Percentiles rank a stretch among this genome's conserved stretches.
These are phyloP conservation scores for Ochotona princeps DNA, from an alignment of 2,113 vertebrate genomes.

Conservation along the genomic window DNA sequence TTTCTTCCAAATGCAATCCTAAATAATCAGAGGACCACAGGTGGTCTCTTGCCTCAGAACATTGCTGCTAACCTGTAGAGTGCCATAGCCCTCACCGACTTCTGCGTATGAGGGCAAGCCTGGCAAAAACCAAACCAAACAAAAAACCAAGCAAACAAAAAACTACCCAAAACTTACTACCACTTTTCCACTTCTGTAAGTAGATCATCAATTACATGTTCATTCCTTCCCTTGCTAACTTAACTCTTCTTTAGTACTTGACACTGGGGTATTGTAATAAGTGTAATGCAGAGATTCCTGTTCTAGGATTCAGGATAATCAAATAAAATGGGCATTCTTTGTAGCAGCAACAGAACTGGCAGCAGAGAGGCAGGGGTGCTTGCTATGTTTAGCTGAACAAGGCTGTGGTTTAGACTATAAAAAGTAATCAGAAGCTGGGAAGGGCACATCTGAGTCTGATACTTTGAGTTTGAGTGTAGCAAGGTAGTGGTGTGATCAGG, in stretches of 20 bases:
- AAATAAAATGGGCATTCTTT: not conserved
- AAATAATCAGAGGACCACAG: not conserved
- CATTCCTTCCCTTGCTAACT: not conserved
- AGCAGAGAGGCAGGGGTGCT: not conserved
- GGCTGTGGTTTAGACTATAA: not conserved
- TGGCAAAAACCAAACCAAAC: too few species aligned
- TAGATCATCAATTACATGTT: not conserved
- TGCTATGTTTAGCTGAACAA: not conserved
- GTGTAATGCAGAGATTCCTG: not conserved
- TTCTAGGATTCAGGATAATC: not conserved
- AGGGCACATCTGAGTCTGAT: not conserved
- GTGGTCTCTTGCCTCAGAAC: not conserved
- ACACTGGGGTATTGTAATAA: too few species aligned
- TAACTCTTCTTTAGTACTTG: not conserved
- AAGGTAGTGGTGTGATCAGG: not conserved
- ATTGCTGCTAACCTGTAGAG: not conserved
- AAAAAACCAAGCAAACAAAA: not conserved
- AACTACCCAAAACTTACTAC: not conserved
- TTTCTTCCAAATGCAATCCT: not conserved
- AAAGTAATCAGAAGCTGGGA: not conserved
- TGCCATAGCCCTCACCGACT: accelerated
- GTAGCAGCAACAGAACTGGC: not conserved
- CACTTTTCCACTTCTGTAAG: not conserved
- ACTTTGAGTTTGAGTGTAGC: not conserved
- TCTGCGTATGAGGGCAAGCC: not conserved